Conservation (phyloP, 2,888 invertebrate species). For the Rhaphigaster nebulosa region DNA sequence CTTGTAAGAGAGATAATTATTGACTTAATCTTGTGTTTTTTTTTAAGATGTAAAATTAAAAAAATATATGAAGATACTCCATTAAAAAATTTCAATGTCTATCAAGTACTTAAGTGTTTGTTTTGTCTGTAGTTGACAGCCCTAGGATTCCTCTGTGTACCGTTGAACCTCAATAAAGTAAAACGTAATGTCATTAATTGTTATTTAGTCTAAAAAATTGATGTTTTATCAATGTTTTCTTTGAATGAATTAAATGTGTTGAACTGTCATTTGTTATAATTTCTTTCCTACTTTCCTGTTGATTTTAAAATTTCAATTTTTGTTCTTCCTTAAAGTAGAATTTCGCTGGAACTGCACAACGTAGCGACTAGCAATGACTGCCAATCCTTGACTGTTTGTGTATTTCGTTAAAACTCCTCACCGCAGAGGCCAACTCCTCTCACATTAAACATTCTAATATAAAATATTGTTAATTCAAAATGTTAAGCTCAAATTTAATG, state of each 20-base stretch:
- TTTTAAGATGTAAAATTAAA: neutral
- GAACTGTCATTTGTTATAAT: neutral
- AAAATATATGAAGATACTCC: conserved; percentile 10
- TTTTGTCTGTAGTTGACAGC: conserved; percentile 3
- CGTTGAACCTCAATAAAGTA: neutral
- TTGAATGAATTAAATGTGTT: conserved; percentile 42
- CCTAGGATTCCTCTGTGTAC: neutral
- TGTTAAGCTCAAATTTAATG: too few relatives aligned
- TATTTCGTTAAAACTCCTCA: too few relatives aligned
- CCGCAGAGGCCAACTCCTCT: too few relatives aligned
- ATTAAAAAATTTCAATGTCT: neutral
- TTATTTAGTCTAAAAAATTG: conserved; percentile 16
- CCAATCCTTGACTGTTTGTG: too few relatives aligned
- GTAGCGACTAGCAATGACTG: too few relatives aligned
- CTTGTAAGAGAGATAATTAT: neutral
- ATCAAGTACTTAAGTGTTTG: conserved; percentile 34
- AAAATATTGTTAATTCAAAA: too few relatives aligned
- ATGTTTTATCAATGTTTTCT: conserved; percentile 24
- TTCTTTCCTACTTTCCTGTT: neutral
- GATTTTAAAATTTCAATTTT: neutral
- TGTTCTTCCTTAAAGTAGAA: too few relatives aligned
- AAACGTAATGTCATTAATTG: neutral
- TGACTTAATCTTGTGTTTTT: neutral
- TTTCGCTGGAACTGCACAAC: too few relatives aligned
- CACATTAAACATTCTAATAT: too few relatives aligned